phyloP scores from a whole-genome alignment of 2,797 vertebrate genomes.

The Odontamblyopus lacepedii region DNA sequence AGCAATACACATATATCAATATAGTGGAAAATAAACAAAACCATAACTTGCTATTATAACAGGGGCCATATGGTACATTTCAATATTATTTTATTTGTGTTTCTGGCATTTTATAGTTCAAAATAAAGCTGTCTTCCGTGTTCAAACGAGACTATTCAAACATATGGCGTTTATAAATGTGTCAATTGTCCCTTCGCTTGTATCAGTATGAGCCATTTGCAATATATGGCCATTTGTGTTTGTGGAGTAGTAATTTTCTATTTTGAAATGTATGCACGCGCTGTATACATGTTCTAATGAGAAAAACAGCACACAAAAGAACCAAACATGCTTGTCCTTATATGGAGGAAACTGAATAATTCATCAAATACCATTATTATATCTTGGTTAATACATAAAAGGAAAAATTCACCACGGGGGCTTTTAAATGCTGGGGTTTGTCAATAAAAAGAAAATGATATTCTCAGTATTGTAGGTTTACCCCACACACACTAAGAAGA shows the following conservation, averaged over 20 bases:
- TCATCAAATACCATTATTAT: not conserved
- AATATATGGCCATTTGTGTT: not conserved
- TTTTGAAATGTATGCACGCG: constrained; percentile 4
- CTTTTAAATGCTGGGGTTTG: not conserved
- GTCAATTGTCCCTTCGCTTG: not conserved
- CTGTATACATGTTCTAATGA: constrained; percentile 4
- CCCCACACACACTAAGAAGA: not conserved
- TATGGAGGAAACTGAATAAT: constrained; percentile 5
- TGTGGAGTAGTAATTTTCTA: not conserved
- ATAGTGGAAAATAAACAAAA: constrained; percentile 5
- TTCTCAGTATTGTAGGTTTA: not conserved
- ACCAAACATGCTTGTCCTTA: not conserved
- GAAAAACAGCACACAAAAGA: constrained; percentile 2
- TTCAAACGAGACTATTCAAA: not conserved
- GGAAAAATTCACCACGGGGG: not conserved
- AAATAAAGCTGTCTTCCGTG: not conserved
- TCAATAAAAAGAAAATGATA: not conserved
- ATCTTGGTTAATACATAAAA: not conserved
- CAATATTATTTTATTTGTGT: not conserved
- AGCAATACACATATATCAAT: constrained; percentile 1
- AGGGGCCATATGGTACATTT: not conserved
- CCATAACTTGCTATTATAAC: not conserved
- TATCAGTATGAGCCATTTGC: not conserved
- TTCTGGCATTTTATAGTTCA: not conserved
- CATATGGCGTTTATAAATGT: not conserved